Evolutionary conservation across 2,888 invertebrate species (phyloP).

Genomic region (Cancer borealis): DNA sequence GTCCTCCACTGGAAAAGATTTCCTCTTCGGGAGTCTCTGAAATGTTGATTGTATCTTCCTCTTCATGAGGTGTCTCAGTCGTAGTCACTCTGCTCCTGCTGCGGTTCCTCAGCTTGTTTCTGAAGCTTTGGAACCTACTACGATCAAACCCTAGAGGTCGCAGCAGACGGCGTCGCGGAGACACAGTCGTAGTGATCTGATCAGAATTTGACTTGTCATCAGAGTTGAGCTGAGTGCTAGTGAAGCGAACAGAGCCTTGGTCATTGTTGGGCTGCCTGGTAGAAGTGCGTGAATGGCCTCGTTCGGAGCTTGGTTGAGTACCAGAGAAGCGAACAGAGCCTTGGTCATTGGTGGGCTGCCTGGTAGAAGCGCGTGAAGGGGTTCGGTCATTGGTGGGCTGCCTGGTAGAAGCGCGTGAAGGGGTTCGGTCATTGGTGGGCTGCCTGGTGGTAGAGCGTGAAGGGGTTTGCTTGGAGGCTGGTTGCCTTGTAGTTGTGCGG

Average conservation of each 20-base stretch:
- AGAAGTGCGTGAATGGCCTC: not conserved
- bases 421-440: not conserved
- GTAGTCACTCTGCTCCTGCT: conserved; percentile 7
- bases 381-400: not conserved
- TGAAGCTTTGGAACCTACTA: conserved; percentile 47
- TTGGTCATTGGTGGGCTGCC: not conserved
- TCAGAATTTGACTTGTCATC: not conserved
- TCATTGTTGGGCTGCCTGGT: not conserved
- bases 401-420: not conserved
- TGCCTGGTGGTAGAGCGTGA: not conserved
- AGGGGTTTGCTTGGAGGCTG: not conserved
- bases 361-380: conserved; percentile 5
- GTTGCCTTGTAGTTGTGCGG: conserved; percentile 8
- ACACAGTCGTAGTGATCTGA: not conserved
- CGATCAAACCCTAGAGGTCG: conserved; percentile 21
- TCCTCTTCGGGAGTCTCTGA: conserved; percentile 23
- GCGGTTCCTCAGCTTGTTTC: conserved; percentile 51
- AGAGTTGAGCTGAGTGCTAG: not conserved
- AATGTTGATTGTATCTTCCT: not conserved
- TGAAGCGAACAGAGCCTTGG: not conserved
- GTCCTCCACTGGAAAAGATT: not conserved
- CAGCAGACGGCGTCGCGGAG: not conserved
- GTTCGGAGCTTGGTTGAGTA: not conserved
- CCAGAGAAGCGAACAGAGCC: not conserved
- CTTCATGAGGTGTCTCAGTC: not conserved